Percentiles rank a stretch among this genome's conserved stretches.
phyloP scores from a whole-genome alignment of 2,113 vertebrate genomes.

The Vulpes vulpes region DNA sequence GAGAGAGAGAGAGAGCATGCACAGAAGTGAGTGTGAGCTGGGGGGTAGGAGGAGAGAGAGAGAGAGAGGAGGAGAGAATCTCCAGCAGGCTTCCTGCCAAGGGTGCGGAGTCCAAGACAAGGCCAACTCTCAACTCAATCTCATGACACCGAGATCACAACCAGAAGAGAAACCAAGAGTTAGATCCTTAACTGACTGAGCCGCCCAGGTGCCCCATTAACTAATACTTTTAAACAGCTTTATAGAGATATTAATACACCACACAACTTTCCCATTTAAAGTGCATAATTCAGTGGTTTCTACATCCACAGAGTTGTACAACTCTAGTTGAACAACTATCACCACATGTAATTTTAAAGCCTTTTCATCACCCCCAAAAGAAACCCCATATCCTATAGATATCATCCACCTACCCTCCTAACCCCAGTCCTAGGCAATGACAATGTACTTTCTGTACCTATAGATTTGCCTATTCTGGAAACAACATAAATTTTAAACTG shows the following conservation, averaged over 20 bases:
- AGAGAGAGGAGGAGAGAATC: background rate
- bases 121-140: background rate
- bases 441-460: background rate
- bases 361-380: background rate
- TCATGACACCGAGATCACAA: background rate
- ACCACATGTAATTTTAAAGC: slow-evolving; percentile 52
- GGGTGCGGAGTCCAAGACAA: background rate
- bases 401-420: background rate
- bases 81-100: background rate
- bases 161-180: background rate
- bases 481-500: slow-evolving; percentile 15
- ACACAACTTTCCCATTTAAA: background rate
- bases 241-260: background rate
- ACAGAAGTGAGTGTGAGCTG: background rate
- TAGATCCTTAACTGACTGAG: background rate
- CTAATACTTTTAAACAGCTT: slow-evolving; percentile 22
- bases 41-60: background rate
- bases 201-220: background rate
- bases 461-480: slow-evolving; percentile 10
- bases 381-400: background rate
- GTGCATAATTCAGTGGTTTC: background rate
- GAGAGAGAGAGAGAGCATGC: background rate
- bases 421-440: background rate
- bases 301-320: background rate
- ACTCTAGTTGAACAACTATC: background rate